Conservation (phyloP, 2,888 invertebrate genomes). For the Pseudoips prasinana region DNA sequence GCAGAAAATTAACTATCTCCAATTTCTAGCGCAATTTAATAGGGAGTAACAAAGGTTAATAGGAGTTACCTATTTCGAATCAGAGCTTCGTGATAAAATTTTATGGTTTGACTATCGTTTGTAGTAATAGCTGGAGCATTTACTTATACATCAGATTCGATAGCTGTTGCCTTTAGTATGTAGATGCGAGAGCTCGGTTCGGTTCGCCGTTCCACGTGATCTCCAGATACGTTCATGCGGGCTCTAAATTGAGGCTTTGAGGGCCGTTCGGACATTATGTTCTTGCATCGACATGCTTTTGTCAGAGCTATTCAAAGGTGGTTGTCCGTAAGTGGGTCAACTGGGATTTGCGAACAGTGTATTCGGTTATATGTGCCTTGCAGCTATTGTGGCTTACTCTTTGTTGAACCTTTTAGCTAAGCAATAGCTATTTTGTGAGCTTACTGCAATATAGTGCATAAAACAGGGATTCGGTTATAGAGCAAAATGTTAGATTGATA, state of each 20-base stretch:
- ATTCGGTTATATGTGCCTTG: constrained; percentile 47
- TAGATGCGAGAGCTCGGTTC: constrained; percentile 34
- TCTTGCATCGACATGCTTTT: constrained; percentile 72
- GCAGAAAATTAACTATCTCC: constrained; percentile 33
- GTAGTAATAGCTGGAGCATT: constrained; percentile 46
- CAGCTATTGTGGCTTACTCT: constrained; percentile 43
- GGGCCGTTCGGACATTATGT: constrained; percentile 63
- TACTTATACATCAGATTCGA: constrained; percentile 36
- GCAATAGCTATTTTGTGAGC: constrained; percentile 45
- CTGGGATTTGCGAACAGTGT: constrained; percentile 57
- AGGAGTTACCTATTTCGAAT: constrained; percentile 36
- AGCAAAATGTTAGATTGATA: too few relatives aligned
- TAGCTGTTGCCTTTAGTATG: constrained; percentile 30
- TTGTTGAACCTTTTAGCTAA: constrained; percentile 51
- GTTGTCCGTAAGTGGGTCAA: constrained; percentile 71
- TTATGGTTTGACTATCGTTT: constrained; percentile 46
- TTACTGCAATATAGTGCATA: constrained; percentile 12
- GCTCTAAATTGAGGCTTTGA: constrained; percentile 66
- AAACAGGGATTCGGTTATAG: too few relatives aligned
- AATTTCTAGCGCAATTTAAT: constrained; percentile 31
- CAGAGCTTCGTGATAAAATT: constrained; percentile 44
- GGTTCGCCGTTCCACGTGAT: constrained; percentile 43
- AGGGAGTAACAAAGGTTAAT: constrained; percentile 35
- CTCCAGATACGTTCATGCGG: constrained; percentile 63
- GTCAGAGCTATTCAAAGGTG: constrained; percentile 70